A percentile compares a stretch with the other conserved stretches of the same genome.
Conservation (phyloP, 2,888 invertebrate genomes). For the Plemyria rubiginata region DNA sequence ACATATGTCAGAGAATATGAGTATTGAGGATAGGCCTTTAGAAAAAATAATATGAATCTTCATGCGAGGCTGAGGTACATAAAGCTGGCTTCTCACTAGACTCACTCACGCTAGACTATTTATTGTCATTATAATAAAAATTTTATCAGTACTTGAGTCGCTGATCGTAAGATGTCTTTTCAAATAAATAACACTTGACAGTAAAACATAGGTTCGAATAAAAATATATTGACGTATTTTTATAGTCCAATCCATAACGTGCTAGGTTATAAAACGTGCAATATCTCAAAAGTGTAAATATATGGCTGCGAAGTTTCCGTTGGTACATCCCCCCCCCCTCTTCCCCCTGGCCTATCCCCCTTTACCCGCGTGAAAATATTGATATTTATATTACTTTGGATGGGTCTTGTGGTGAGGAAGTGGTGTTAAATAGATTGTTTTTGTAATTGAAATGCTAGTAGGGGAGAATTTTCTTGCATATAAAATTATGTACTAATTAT, state of each 20-base stretch:
- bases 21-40: too few species aligned
- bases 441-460: slow-evolving; percentile 7
- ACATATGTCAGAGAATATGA: too few species aligned
- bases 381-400: slow-evolving; percentile 60
- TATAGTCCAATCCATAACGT: slow-evolving; percentile 75
- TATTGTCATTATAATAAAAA: too few species aligned
- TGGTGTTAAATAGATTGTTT: slow-evolving; percentile 13
- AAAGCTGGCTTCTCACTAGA: too few species aligned
- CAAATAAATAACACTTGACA: slow-evolving; percentile 14
- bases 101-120: too few species aligned
- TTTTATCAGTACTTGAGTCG: too few species aligned
- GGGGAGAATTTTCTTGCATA: background rate
- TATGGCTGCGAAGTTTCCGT: slow-evolving; percentile 49
- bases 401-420: slow-evolving; percentile 49
- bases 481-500: too few species aligned
- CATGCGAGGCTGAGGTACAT: too few species aligned
- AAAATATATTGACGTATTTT: slow-evolving; percentile 53
- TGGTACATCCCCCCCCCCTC: slow-evolving; percentile 37
- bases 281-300: slow-evolving; percentile 80
- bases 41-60: too few species aligned
- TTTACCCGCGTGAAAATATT: slow-evolving; percentile 64
- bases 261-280: slow-evolving; percentile 68
- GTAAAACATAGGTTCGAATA: slow-evolving; percentile 32
- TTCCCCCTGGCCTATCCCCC: too few species aligned
- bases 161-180: too few species aligned